A percentile compares a stretch with the other conserved stretches of the same genome.
Conservation (phyloP, 2,888 invertebrate species). For the Automeris io region DNA sequence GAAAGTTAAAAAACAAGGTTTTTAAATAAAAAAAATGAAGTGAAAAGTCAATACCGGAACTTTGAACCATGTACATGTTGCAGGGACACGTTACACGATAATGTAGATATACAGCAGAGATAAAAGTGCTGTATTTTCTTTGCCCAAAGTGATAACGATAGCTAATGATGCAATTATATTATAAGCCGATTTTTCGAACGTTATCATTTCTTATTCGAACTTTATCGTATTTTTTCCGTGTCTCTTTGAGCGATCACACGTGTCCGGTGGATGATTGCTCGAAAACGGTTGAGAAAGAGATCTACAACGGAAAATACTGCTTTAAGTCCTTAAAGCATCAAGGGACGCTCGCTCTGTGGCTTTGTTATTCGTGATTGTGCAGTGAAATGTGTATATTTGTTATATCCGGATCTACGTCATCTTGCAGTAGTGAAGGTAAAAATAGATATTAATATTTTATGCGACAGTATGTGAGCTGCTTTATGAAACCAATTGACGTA, state of each 20-base stretch:
- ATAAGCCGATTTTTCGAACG: constrained; percentile 1
- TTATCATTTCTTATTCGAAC: background rate
- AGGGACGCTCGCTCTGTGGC: background rate
- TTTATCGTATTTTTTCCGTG: background rate
- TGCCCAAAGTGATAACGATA: background rate
- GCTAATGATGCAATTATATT: constrained; percentile 1
- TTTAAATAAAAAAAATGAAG: too few relatives aligned
- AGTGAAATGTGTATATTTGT: background rate
- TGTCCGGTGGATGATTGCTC: background rate
- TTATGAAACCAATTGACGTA: too few relatives aligned
- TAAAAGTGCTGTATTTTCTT: background rate
- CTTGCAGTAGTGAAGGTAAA: constrained; percentile 1
- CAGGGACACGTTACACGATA: background rate
- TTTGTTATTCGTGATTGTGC: background rate
- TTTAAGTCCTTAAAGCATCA: background rate
- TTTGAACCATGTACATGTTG: background rate
- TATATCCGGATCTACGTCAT: constrained; percentile 1
- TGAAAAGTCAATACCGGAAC: background rate
- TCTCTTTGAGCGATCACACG: background rate
- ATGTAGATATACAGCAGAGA: background rate
- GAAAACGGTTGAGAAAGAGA: background rate
- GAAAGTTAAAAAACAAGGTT: too few relatives aligned
- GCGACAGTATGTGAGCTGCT: too few relatives aligned
- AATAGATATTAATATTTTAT: too few relatives aligned
- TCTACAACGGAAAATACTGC: background rate